Evolutionary conservation across 2,113 vertebrate genomes (phyloP), one percentile per base, ranked within the genome.

Genomic region (Asarcornis scutulata): DNA sequence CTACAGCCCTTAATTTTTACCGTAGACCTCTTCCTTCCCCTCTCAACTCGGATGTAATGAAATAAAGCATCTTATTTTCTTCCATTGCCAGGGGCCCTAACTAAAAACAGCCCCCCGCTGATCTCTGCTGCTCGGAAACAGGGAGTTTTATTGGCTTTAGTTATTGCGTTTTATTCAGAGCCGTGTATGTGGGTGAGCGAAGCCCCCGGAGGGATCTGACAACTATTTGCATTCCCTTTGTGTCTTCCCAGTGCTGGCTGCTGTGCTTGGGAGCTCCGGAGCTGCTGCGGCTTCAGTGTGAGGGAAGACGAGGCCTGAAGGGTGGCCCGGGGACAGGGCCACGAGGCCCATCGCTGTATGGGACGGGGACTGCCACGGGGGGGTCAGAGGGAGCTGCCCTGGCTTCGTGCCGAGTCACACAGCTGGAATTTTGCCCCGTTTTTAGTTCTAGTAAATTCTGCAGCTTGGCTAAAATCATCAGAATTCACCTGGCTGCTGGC

Each of bases 61-160:
- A 96, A 96, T 94, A 96, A 96, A 96, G 90, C 91, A 94, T 96
- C 91, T 95, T 91, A 93, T 94, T 96, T 95, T 95, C 95, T 97
- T 88, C 92, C 95, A 63, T 93, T 95, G 96, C 94, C 95, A 83
- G 86, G 77, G 94, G 95, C 95, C 59, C 82, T 92, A 95, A 95
- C 93, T 92, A 80, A 95, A 96, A 93, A 95, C 86, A 96, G 94
- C 92, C 93, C 90, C 96, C 93, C 75, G 63, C 96, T 94, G 92
- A 95, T 97, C 90, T 94, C 48, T 88, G 91, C 90, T 96, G 93
- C 94, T 93, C 93, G 73, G 88, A 96, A 96, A 87, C 91, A 75
- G 86, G 84, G 93, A 94, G 55, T 94, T 95, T 97, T 97, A 96
- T 97, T 97, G 95, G 94, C 93, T 97, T 95, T 96, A 94, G 86